These are phyloP conservation scores for Phyllostomus discolor DNA, from an alignment of 2,113 vertebrate species.

Conservation along the genomic window DNA sequence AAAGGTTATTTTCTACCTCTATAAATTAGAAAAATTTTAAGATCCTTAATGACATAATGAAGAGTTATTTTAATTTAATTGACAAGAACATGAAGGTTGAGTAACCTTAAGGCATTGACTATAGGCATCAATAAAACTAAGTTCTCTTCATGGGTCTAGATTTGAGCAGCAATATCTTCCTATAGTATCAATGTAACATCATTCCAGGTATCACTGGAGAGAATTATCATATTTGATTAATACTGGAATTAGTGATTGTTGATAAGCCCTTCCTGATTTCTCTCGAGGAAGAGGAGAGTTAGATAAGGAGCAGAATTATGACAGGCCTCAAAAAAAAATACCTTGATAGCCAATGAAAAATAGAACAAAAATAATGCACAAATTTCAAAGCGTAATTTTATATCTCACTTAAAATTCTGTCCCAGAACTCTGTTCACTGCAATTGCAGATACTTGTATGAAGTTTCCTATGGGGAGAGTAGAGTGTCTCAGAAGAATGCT, in stretches of 20 bases:
- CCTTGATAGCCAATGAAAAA: not conserved
- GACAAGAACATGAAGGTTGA: not conserved
- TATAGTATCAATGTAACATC: not conserved
- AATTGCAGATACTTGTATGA: not conserved
- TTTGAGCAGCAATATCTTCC: not conserved
- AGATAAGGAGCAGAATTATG: not conserved
- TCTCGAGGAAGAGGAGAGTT: not conserved
- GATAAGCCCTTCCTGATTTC: not conserved
- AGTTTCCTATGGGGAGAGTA: accelerated
- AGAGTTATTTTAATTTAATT: slow-evolving; percentile 2
- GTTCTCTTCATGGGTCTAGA: not conserved
- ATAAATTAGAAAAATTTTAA: not conserved
- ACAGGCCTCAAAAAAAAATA: not conserved
- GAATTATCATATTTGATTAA: not conserved
- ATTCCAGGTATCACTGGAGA: not conserved
- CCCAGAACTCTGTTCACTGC: not conserved
- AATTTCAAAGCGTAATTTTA: slow-evolving; percentile 9
- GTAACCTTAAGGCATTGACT: not conserved
- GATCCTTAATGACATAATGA: not conserved
- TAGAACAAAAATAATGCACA: not conserved
- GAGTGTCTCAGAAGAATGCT: not conserved
- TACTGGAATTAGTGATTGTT: not conserved
- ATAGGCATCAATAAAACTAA: not conserved
- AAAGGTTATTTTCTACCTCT: not conserved
- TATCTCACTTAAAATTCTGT: not conserved